Percentiles rank a stretch among this genome's conserved stretches.
These are phyloP conservation scores for Apotomis turbidana DNA, from an alignment of 2,888 invertebrate genomes.

Conservation along the genomic window DNA sequence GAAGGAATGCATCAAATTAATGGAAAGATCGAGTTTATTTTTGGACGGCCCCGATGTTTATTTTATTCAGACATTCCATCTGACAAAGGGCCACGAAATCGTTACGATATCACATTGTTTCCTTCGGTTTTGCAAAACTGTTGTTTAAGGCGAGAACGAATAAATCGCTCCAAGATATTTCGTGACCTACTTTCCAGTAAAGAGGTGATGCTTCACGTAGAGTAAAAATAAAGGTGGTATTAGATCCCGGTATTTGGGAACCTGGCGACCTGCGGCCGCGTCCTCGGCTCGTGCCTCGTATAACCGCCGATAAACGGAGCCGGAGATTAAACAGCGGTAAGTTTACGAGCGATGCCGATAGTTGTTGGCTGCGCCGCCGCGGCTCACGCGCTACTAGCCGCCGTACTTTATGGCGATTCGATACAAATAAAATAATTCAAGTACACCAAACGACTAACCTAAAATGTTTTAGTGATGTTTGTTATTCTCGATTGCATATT, in stretches of 20 bases:
- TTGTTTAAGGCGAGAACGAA: slow-evolving; percentile 7
- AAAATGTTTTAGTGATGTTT: slow-evolving; percentile 3
- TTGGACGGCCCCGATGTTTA: slow-evolving; percentile 61
- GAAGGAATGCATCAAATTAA: slow-evolving; percentile 53
- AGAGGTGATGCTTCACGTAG: slow-evolving; percentile 1
- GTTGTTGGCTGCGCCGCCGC: slow-evolving; percentile 33
- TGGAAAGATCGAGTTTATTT: slow-evolving; percentile 62
- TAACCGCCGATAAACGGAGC: slow-evolving; percentile 55
- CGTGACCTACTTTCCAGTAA: slow-evolving; percentile 15
- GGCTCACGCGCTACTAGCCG: slow-evolving; percentile 22
- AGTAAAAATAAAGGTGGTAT: slow-evolving; percentile 19
- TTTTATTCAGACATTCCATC: slow-evolving; percentile 52
- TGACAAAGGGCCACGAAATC: slow-evolving; percentile 50
- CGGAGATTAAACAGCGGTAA: slow-evolving; percentile 61
- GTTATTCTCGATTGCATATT: neutral
- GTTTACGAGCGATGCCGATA: slow-evolving; percentile 58
- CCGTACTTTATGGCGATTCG: slow-evolving; percentile 22
- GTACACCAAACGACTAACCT: neutral
- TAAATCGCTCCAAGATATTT: slow-evolving; percentile 6
- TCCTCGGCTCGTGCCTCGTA: slow-evolving; percentile 49
- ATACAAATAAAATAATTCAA: slow-evolving; percentile 32
- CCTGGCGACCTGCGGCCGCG: slow-evolving; percentile 42
- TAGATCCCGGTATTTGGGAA: slow-evolving; percentile 15
- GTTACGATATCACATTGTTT: slow-evolving; percentile 6
- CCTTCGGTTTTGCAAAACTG: slow-evolving; percentile 11